phyloP scores from a whole-genome alignment of 2,113 vertebrate species.

The Cercocebus atys region DNA sequence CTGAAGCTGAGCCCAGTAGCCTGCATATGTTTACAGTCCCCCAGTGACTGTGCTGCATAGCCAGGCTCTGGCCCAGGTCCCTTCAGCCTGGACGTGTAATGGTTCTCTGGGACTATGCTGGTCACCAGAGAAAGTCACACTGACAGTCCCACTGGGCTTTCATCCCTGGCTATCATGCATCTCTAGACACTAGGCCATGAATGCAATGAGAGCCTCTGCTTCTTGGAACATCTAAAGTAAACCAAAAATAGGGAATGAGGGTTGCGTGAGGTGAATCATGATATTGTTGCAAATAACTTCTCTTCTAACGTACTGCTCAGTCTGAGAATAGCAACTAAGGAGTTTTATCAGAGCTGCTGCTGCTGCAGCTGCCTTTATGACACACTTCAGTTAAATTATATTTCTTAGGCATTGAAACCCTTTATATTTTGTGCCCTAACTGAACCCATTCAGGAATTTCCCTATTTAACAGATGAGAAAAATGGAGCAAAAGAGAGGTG shows the following conservation, averaged over 20 bases:
- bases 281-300: not conserved
- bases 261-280: not conserved
- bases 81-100: not conserved
- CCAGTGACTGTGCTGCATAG: not conserved
- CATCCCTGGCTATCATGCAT: not conserved
- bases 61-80: not conserved
- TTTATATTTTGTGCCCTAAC: not conserved
- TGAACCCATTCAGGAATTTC: not conserved
- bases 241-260: constrained; percentile 16
- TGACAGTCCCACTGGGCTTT: not conserved
- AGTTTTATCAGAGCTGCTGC: not conserved
- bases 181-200: not conserved
- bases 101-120: not conserved
- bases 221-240: constrained; percentile 43
- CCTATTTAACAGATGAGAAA: not conserved
- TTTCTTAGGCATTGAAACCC: not conserved
- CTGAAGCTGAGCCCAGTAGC: not conserved
- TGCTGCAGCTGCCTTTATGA: not conserved
- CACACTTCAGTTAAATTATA: not conserved
- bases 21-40: not conserved
- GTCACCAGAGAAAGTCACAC: not conserved
- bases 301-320: not conserved
- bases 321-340: not conserved
- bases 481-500: not conserved
- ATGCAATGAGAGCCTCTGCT: not conserved